Evolutionary conservation across 2,113 vertebrate species (phyloP).

Genomic region (Ctenodactylus gundi): DNA sequence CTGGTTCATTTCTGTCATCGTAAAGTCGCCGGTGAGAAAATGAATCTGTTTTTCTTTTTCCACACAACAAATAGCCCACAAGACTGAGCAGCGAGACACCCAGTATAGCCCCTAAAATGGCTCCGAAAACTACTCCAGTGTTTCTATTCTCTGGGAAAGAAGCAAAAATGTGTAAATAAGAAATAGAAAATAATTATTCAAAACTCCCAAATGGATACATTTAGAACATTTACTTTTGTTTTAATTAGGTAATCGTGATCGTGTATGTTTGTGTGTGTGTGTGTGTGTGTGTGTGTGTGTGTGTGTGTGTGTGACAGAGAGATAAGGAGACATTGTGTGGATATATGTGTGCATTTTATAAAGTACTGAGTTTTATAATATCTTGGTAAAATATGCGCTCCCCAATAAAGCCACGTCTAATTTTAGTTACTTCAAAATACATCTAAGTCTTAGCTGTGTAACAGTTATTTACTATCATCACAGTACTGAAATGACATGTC

Average conservation of each 20-base stretch:
- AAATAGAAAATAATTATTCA: conserved; percentile 25
- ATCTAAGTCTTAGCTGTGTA: conserved; percentile 23
- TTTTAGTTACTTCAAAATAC: background rate
- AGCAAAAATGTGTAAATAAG: background rate
- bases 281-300: too few relatives aligned
- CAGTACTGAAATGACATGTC: conserved; percentile 46
- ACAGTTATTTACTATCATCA: conserved; percentile 4
- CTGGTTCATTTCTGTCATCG: conserved; percentile 89
- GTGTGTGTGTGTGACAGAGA: background rate
- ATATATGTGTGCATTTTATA: background rate
- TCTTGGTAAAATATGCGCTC: background rate
- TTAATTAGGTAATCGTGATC: background rate
- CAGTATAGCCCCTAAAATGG: conserved; percentile 83
- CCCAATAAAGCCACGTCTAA: background rate
- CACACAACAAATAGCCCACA: conserved; percentile 83
- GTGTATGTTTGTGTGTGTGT: background rate
- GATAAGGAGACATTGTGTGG: too few relatives aligned
- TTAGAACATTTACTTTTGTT: background rate
- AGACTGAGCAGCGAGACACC: conserved; percentile 82
- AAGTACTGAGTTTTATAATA: background rate
- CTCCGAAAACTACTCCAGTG: conserved; percentile 78
- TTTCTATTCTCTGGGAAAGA: conserved; percentile 72
- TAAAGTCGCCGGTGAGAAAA: conserved; percentile 92
- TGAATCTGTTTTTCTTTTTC: conserved; percentile 79
- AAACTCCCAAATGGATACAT: background rate